Base-by-base conservation (phyloP, 2,113 vertebrate species). In the Speoplatyrhinus poulsoni region DNA sequence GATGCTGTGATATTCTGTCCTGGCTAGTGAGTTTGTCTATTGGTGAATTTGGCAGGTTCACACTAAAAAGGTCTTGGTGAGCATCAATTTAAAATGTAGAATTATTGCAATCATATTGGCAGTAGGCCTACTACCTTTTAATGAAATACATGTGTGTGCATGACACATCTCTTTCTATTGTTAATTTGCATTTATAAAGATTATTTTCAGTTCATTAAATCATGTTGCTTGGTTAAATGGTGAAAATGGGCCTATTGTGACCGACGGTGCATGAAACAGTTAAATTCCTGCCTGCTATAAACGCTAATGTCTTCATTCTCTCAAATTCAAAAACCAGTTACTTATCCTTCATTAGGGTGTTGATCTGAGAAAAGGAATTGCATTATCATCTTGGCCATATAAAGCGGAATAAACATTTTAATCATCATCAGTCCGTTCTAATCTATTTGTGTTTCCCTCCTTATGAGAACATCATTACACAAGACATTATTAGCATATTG, bases 401-500 rank as follows among this genome's bases (percentile, higher is more conserved):
- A 69, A 77, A 65, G 52, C 46, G 79, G 67, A 7, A 41, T 60
- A 75, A 70, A 75, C 71, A 72, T 78, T 82, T 79, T 59, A 65
- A 77, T 73, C 52, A 49, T 71, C 71, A 49, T 46, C 46, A 8
- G 62, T 53, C 66, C 9, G 12, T 65, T 66, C 68, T 66, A 70
- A 76, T 87, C 70, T 70, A 50, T 75, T 76, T 79, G 65, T 75
- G 77, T 70, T 79, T 67, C 69, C 69, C 67, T 77, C 79, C 69
- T 76, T 75, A 65, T 71, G 75, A 74, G 76, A 77, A 75, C 65
- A 70, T 82, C 73, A 86, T 87, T 83, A 83, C 73, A 36, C 12
- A 41, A 59, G 62, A 16, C 46, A 79, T 69, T 79, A 82, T 86
- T 81, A 85, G 60, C 67, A 80, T 84, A 76, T 77, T 71, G 50